Conservation (phyloP, 1,140 invertebrate species). For the Procambarus clarkii region DNA sequence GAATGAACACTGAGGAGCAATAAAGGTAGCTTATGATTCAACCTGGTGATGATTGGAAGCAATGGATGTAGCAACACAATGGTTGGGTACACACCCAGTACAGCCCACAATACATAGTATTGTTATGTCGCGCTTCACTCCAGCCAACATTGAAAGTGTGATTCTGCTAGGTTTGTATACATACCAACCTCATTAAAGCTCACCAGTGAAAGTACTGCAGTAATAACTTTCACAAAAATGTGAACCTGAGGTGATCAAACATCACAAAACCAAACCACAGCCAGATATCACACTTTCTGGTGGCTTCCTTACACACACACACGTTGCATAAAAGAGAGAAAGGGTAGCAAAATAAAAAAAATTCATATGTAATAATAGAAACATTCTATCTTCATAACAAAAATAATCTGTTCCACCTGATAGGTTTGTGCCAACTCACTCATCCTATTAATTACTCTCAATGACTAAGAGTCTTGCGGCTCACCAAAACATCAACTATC, state of each 20-base stretch:
- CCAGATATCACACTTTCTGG: slow-evolving; percentile 45
- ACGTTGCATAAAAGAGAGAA: slow-evolving; percentile 49
- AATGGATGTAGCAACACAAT: slow-evolving; percentile 41
- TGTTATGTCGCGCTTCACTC: slow-evolving; percentile 52
- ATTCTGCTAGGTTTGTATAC: slow-evolving; percentile 38
- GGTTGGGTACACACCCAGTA: slow-evolving; percentile 63
- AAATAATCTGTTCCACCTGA: slow-evolving; percentile 50
- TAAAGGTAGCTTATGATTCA: background rate
- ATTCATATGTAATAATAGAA: slow-evolving; percentile 45
- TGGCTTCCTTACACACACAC: slow-evolving; percentile 42
- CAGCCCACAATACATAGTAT: slow-evolving; percentile 66
- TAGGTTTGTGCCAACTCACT: slow-evolving; percentile 59
- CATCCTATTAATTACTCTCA: slow-evolving; percentile 50
- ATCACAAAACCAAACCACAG: slow-evolving; percentile 31
- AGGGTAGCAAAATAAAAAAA: slow-evolving; percentile 51
- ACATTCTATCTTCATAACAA: slow-evolving; percentile 44
- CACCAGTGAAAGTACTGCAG: background rate
- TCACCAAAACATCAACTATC: slow-evolving; percentile 44
- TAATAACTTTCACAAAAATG: background rate
- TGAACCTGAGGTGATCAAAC: slow-evolving; percentile 41
- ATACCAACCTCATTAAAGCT: slow-evolving; percentile 35
- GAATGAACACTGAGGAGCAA: slow-evolving; percentile 43
- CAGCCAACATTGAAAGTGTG: slow-evolving; percentile 48
- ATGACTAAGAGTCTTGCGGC: slow-evolving; percentile 50
- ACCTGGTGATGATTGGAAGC: slow-evolving; percentile 9